These are phyloP conservation scores for Zaprionus ornatus DNA, from an alignment of 1,140 invertebrate species.

Conservation along the genomic window DNA sequence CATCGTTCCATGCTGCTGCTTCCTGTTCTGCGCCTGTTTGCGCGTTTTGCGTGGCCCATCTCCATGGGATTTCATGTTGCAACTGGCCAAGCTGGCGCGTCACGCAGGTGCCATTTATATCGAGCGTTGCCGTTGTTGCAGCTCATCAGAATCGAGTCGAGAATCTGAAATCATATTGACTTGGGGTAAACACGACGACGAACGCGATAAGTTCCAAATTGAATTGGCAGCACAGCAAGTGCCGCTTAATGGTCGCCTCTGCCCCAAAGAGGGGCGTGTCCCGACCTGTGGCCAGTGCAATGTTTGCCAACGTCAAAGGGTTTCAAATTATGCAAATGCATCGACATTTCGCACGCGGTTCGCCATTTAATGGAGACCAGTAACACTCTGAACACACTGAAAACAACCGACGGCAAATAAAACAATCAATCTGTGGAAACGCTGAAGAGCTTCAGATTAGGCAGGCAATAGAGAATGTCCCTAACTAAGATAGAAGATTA, in stretches of 20 bases:
- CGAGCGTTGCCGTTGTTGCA: conserved; percentile 37
- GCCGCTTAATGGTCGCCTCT: conserved; percentile 30
- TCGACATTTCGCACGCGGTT: conserved; percentile 6
- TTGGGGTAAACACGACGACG: conserved; percentile 48
- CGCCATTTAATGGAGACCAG: not conserved
- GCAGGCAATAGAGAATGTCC: not conserved
- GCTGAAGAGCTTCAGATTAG: not conserved
- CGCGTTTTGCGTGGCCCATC: conserved; percentile 1
- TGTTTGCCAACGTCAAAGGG: conserved; percentile 15
- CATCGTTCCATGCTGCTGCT: not conserved
- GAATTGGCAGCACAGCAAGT: conserved; percentile 51
- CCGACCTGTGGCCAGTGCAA: not conserved
- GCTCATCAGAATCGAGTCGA: conserved; percentile 44
- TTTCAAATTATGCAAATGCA: conserved; percentile 26
- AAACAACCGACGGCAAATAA: conserved; percentile 11
- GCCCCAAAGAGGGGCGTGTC: conserved; percentile 12
- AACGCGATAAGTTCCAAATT: conserved; percentile 60
- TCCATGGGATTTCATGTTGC: conserved; percentile 46
- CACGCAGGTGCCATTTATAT: conserved; percentile 55
- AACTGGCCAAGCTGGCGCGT: conserved; percentile 19
- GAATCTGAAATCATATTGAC: conserved; percentile 69
- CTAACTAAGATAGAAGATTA: not conserved
- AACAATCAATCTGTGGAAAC: not conserved
- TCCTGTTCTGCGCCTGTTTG: not conserved
- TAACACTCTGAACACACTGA: conserved; percentile 14